A percentile compares a stretch with the other conserved stretches of the same genome.
These are phyloP conservation scores for Silurus asotus DNA, from an alignment of 2,113 vertebrate species.

Conservation along the genomic window DNA sequence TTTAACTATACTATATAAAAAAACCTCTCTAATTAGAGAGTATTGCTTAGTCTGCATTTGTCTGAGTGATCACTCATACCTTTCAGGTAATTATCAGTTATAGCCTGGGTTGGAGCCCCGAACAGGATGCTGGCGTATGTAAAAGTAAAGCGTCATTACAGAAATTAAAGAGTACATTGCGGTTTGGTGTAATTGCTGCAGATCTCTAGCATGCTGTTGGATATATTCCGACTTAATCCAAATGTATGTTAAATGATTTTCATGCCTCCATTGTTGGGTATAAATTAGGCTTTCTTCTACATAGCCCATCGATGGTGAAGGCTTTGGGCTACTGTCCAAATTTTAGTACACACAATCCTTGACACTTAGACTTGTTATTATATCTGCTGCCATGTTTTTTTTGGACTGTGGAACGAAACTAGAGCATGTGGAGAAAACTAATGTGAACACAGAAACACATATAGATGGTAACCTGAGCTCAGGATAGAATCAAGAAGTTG, in stretches of 20 bases:
- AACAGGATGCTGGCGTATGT: not conserved
- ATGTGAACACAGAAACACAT: not conserved
- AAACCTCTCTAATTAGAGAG: not conserved
- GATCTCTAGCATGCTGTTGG: not conserved
- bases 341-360: not conserved
- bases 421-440: not conserved
- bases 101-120: not conserved
- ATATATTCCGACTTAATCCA: slow-evolving; percentile 8
- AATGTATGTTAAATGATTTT: not conserved
- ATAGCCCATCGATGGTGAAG: not conserved
- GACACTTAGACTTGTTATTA: not conserved
- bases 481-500: not conserved
- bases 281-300: not conserved
- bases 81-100: slow-evolving; percentile 3
- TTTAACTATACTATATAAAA: not conserved
- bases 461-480: not conserved
- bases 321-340: not conserved
- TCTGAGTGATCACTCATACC: slow-evolving; percentile 3
- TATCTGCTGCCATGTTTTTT: not conserved
- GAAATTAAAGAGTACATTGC: slow-evolving; percentile 2
- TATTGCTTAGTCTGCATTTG: slow-evolving; percentile 19
- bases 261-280: not conserved
- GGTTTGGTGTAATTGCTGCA: not conserved
- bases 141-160: not conserved
- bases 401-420: not conserved